phyloP scores from a whole-genome alignment of 2,888 invertebrate genomes.

The Eustalomyia histrio region DNA sequence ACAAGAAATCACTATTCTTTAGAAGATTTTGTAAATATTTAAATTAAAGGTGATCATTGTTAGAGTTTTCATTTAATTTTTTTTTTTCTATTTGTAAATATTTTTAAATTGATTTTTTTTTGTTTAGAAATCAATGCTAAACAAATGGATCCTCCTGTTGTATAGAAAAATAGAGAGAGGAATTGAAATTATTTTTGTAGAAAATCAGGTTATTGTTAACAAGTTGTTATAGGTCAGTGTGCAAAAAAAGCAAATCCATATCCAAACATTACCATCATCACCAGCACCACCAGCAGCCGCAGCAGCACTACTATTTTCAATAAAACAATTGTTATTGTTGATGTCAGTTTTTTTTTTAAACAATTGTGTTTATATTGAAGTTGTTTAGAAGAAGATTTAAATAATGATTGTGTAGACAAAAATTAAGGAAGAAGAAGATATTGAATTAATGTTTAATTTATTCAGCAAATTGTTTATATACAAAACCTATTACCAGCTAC shows the following conservation, averaged over 20 bases:
- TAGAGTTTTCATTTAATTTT: conserved; percentile 21
- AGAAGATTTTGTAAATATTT: conserved; percentile 53
- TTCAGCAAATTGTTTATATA: conserved; percentile 27
- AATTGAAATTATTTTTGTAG: conserved; percentile 30
- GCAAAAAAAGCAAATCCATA: conserved; percentile 70
- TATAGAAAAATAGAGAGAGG: not conserved
- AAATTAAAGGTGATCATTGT: conserved; percentile 55
- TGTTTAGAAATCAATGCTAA: conserved; percentile 63
- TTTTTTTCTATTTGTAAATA: conserved; percentile 55
- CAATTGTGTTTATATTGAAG: conserved; percentile 54
- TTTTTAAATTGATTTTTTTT: conserved; percentile 56
- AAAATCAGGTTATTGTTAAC: conserved; percentile 53
- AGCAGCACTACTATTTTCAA: conserved; percentile 24
- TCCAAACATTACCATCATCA: conserved; percentile 44
- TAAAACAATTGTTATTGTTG: conserved; percentile 57
- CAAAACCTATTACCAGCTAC: not conserved
- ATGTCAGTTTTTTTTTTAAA: conserved; percentile 58
- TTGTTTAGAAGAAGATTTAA: conserved; percentile 49
- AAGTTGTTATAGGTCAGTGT: conserved; percentile 76
- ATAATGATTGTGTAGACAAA: conserved; percentile 24
- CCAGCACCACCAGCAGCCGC: not conserved
- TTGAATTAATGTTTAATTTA: conserved; percentile 35
- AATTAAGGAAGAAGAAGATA: not conserved
- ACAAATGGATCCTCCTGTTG: conserved; percentile 43
- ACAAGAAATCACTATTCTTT: not conserved